Evolutionary conservation across 2,797 vertebrate species (phyloP), one percentile per base, ranked within the genome.

Genomic region (Gila robusta): DNA sequence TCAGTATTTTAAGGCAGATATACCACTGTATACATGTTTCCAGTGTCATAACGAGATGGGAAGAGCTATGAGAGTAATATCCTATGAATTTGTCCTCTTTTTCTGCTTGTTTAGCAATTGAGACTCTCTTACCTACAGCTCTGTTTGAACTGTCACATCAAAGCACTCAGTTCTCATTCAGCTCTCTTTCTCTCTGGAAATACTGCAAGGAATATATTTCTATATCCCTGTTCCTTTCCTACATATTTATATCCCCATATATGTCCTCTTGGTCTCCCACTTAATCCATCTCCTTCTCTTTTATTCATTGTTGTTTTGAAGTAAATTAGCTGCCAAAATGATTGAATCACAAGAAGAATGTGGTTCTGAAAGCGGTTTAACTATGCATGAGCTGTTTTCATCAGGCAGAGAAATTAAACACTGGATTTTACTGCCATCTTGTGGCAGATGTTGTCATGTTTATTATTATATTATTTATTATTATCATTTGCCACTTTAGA

Each of bases 81-180:
- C 28, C 7, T 35, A 64, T 44, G 16, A 19, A 2, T 37, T 39
- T 17, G 23, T 6, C 26, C 56, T 11, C 21, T 37, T 16, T 64
- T 32, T 64, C 26, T 74, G 71, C 71, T 83, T 64, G 19, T 66
- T 49, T 52, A 66, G 35, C 62, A 32, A 6, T 41, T 70, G 62
- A 41, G 23, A 3, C n/a, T 32, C 14, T 21, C 14, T 21, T 59
- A 83, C 44, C 32, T 56, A 32, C 62, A 32, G 37, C 70, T 83
- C 2, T 83, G 32, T 74, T 74, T 74, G 39, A 83, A 83, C 52
- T n/a, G n/a, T 71, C 66, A 62, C 81, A 83, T 83, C 81, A 83
- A 83, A 83, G 52, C 52, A 26, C 23, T 72, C 14, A 4, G 23
- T 80, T 67, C 49, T 69, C 37, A 21, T 56, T 71, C 49, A 28